These are phyloP conservation scores for Drosophila tsacasi DNA, from an alignment of 1,140 invertebrate genomes.

Conservation along the genomic window DNA sequence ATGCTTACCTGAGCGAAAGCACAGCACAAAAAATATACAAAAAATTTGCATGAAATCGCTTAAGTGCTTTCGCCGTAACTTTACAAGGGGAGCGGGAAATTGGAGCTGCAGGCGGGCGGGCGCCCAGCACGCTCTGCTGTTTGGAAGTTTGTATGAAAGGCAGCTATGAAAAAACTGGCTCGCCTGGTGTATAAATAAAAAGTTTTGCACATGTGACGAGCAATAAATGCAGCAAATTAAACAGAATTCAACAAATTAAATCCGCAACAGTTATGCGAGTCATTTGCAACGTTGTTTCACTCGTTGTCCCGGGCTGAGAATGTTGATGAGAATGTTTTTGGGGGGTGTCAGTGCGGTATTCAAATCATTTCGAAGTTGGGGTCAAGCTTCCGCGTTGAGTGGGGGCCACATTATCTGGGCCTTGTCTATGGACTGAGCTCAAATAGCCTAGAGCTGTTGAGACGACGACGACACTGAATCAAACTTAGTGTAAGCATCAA, in stretches of 20 bases:
- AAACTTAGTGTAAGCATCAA: constrained; percentile 66
- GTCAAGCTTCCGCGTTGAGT: constrained; percentile 57
- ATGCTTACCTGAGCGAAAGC: constrained; percentile 77
- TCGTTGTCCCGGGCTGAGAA: not conserved
- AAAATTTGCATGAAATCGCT: constrained; percentile 79
- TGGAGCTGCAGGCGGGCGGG: constrained; percentile 8
- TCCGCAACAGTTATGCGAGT: constrained; percentile 24
- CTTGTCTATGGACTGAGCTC: constrained; percentile 14
- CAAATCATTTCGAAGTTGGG: constrained; percentile 22
- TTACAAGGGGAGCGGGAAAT: constrained; percentile 21
- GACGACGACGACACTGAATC: constrained; percentile 57
- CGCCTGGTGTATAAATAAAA: constrained; percentile 49
- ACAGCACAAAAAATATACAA: constrained; percentile 38
- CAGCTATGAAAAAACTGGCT: constrained; percentile 39
- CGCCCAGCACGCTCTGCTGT: constrained; percentile 22
- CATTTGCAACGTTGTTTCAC: constrained; percentile 24
- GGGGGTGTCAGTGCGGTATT: constrained; percentile 21
- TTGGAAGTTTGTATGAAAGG: constrained; percentile 32
- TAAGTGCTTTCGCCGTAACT: constrained; percentile 77
- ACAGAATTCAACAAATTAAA: constrained; percentile 74
- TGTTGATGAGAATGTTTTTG: not conserved
- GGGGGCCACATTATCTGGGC: constrained; percentile 3
- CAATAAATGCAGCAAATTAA: constrained; percentile 71
- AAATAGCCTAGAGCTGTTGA: constrained; percentile 42
- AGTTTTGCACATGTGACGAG: constrained; percentile 52